These are phyloP conservation scores for Prietella phreatophila DNA, from an alignment of 2,113 vertebrate species.

Conservation along the genomic window DNA sequence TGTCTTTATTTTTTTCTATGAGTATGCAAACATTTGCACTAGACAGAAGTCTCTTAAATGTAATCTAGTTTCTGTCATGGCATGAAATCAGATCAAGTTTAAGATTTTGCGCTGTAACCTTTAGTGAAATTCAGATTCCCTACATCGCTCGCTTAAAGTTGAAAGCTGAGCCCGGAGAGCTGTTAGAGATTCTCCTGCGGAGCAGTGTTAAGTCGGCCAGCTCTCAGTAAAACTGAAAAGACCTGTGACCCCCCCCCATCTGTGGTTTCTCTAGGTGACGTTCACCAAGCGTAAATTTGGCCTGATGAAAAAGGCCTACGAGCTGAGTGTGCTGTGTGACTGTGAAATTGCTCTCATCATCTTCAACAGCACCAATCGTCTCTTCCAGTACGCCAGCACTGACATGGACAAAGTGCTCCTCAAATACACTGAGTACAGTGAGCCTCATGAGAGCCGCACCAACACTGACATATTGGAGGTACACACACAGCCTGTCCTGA, in stretches of 20 bases:
- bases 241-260: neutral
- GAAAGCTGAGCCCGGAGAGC: neutral
- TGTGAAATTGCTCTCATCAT: slow-evolving; percentile 98
- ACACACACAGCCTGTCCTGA: neutral
- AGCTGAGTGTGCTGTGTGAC: slow-evolving; percentile 94
- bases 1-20: neutral
- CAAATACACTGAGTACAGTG: slow-evolving; percentile 95
- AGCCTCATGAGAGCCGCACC: slow-evolving; percentile 94
- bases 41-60: neutral
- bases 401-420: slow-evolving; percentile 95
- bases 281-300: slow-evolving; percentile 96
- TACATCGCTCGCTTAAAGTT: neutral
- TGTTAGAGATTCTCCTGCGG: neutral
- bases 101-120: neutral
- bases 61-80: neutral
- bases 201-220: neutral
- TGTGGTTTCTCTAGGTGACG: slow-evolving; percentile 77
- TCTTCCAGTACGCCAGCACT: slow-evolving; percentile 96
- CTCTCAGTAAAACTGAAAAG: neutral
- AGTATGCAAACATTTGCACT: neutral
- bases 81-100: neutral
- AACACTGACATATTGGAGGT: slow-evolving; percentile 93
- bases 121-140: neutral
- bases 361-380: slow-evolving; percentile 94
- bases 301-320: slow-evolving; percentile 97